Conservation (phyloP, 2,888 invertebrate genomes). For the Eubasilissa splendida region DNA sequence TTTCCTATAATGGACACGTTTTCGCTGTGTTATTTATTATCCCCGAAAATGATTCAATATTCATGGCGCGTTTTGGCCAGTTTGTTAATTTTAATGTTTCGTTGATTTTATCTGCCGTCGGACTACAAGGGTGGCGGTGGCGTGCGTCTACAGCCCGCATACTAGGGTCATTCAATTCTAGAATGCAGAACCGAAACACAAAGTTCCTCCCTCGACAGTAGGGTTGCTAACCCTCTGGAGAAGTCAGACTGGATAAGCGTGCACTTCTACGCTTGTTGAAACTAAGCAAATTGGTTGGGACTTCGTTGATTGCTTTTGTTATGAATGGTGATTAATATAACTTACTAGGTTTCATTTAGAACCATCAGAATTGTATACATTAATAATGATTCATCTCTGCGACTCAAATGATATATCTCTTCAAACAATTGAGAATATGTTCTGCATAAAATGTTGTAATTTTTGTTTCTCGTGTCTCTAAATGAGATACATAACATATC, state of each 20-base stretch:
- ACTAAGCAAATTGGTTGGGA: constrained; percentile 23
- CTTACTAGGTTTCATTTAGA: no score
- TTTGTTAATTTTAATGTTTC: constrained; percentile 51
- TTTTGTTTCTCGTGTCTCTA: no score
- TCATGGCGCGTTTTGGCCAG: constrained; percentile 35
- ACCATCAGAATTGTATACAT: no score
- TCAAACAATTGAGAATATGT: no score
- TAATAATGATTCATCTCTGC: no score
- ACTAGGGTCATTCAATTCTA: constrained; percentile 16
- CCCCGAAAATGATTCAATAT: constrained; percentile 15
- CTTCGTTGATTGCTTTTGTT: constrained; percentile 21
- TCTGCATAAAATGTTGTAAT: no score
- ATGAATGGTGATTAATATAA: neutral
- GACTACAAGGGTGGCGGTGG: constrained; percentile 40
- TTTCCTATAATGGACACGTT: neutral
- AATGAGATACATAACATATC: no score
- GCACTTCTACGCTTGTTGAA: constrained; percentile 18
- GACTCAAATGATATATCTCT: no score
- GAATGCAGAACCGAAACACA: constrained; percentile 9
- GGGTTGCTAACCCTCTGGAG: neutral
- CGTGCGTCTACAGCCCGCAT: constrained; percentile 42
- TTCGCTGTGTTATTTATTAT: constrained; percentile 31
- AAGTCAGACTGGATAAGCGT: neutral
- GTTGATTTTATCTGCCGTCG: constrained; percentile 37
- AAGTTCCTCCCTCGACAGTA: neutral